Evolutionary conservation across 2,888 invertebrate genomes (phyloP).

Genomic region (Zootermopsis nevadensis): DNA sequence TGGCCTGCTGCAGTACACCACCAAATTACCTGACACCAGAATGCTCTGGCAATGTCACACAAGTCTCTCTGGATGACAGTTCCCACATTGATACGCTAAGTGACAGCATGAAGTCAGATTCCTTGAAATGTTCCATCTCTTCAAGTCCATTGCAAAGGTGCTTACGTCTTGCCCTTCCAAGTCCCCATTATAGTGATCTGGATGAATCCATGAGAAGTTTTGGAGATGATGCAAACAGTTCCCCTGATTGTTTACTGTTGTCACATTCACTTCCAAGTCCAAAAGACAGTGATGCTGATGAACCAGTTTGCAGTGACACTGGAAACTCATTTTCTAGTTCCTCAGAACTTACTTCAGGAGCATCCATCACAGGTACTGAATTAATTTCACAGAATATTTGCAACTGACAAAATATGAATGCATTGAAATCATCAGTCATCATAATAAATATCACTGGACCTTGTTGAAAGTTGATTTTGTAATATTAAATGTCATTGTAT

Average conservation of each 20-base stretch:
- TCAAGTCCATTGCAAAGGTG: not conserved
- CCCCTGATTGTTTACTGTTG: not conserved
- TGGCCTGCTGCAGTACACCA: slow-evolving; percentile 25
- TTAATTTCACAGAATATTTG: not conserved
- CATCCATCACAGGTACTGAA: not conserved
- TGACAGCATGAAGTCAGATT: slow-evolving; percentile 16
- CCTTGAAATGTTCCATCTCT: not conserved
- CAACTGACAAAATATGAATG: not conserved
- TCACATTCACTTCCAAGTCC: slow-evolving; percentile 32
- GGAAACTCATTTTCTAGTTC: not conserved
- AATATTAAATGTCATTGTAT: not conserved
- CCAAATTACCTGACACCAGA: slow-evolving; percentile 49
- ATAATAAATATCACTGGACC: no score
- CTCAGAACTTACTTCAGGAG: not conserved
- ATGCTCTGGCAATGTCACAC: slow-evolving; percentile 32
- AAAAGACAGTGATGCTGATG: slow-evolving; percentile 44
- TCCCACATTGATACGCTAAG: not conserved
- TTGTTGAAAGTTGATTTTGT: no score
- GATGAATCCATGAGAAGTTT: slow-evolving; percentile 1
- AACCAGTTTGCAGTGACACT: slow-evolving; percentile 18
- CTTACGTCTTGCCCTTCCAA: slow-evolving; percentile 16
- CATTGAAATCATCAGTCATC: not conserved
- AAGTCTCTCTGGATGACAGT: slow-evolving; percentile 43
- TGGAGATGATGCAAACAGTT: not conserved
- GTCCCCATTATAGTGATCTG: slow-evolving; percentile 33